phyloP scores from a whole-genome alignment of 2,888 invertebrate species.

The Dione juno region DNA sequence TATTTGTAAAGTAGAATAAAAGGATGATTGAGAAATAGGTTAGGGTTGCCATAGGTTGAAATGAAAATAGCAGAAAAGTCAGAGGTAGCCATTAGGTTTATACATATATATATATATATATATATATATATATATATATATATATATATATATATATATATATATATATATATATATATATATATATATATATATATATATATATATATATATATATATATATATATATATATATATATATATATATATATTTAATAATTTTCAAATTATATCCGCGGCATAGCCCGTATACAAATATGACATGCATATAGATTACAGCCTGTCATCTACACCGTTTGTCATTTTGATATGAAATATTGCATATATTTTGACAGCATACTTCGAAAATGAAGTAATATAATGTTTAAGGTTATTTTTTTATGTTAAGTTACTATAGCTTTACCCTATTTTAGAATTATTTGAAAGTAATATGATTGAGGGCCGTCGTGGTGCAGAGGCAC shows the following conservation, averaged over 20 bases:
- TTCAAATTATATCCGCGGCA: slow-evolving; percentile 16
- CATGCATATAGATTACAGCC: slow-evolving; percentile 10
- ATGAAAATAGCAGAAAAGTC: no score
- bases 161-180: background rate
- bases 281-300: slow-evolving; percentile 15
- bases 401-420: background rate
- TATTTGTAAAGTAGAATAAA: no score
- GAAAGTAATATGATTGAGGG: no score
- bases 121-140: background rate
- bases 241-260: background rate
- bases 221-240: background rate
- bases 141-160: background rate
- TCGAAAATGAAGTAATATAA: background rate
- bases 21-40: no score
- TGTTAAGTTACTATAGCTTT: no score
- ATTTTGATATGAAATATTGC: slow-evolving; percentile 5
- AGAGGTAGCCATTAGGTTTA: no score
- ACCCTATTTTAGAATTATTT: no score
- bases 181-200: background rate
- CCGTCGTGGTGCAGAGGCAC: no score
- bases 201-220: background rate
- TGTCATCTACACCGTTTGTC: slow-evolving; percentile 18
- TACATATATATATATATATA: background rate
- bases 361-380: slow-evolving; percentile 6
- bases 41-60: no score